Base-by-base conservation (phyloP, 2,888 invertebrate genomes). In the Eueremaeus valkanovi region DNA sequence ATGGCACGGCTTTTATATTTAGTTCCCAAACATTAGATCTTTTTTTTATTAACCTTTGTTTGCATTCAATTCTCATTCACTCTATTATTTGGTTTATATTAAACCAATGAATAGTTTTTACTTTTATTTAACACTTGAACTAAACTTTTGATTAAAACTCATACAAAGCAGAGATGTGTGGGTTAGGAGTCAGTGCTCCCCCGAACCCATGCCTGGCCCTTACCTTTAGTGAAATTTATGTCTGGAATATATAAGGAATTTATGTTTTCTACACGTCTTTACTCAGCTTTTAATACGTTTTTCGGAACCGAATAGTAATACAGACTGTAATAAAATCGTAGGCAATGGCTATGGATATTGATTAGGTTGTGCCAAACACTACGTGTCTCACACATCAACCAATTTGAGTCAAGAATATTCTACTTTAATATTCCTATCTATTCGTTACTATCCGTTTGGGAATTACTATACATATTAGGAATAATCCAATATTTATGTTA, bases 181-280 rank as follows among this genome's bases (percentile, higher is more conserved):
- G n/a, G n/a, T n/a, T n/a, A n/a, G n/a, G n/a, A n/a, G 42, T 49
- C 16, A 49, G 16, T 16, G 3, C 49, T 49, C 49, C 49, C 49
- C 49, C 49, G 49, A 49, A n/a, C 49, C 49, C 49, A 49, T 49
- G 8, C 3, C 49, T 49, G 18, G 9, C 49, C 49, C 16, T n/a
- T 49, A 49, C 49, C 16, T n/a, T 49, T 9, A 49, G 49, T 6
- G 49, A 11, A 11, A 49, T 49, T 49, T 49, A 49, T 75, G 45
- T 63, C 49, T 49, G 6, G 61, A 73, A 40, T 78, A 24, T 58
- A 33, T 61, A 9, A 42, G 40, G 18, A 40, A n/a, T 68, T 73
- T 24, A 49, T 72, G 36, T 58, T 33, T 61, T 31, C 33, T 18
- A 31, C 29, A 29, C 16, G 16, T 61, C 61, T 61, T 61, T 61